Conservation (phyloP, 1,140 invertebrate species). For the Brachionus paranguensis region DNA sequence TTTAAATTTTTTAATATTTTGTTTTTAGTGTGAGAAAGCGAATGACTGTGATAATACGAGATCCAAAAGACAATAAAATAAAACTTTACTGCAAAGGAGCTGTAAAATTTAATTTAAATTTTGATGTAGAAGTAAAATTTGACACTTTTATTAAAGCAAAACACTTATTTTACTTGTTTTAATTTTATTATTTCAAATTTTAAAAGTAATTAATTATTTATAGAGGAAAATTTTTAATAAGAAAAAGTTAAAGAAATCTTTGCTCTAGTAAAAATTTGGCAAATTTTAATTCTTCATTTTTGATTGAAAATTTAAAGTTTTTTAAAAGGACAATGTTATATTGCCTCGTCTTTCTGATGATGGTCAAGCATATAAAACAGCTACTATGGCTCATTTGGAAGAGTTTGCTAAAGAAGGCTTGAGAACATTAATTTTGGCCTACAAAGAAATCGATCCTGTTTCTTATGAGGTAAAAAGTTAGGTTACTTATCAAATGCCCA, state of each 20-base stretch:
- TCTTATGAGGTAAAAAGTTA: constrained; percentile 56
- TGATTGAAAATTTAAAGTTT: constrained; percentile 50
- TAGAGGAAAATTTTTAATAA: no score
- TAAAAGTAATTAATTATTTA: no score
- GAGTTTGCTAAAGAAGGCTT: constrained; percentile 78
- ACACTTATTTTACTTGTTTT: no score
- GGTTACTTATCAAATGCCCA: neutral
- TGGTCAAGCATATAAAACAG: constrained; percentile 33
- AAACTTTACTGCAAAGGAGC: constrained; percentile 84
- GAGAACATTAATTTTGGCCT: constrained; percentile 80
- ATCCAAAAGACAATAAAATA: constrained; percentile 65
- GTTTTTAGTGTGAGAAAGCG: constrained; percentile 68
- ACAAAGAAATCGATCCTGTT: constrained; percentile 67
- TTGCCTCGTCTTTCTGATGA: constrained; percentile 65
- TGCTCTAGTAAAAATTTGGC: no score
- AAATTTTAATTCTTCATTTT: neutral
- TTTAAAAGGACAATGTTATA: constrained; percentile 62
- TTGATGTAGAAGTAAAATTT: no score
- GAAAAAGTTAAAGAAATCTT: no score
- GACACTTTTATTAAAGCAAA: no score
- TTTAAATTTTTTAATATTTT: neutral
- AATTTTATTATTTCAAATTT: no score
- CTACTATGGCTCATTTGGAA: constrained; percentile 78
- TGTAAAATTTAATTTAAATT: neutral
- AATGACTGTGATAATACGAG: constrained; percentile 83